phyloP scores from a whole-genome alignment of 2,888 invertebrate genomes.

The Hipparchia sbordonii region DNA sequence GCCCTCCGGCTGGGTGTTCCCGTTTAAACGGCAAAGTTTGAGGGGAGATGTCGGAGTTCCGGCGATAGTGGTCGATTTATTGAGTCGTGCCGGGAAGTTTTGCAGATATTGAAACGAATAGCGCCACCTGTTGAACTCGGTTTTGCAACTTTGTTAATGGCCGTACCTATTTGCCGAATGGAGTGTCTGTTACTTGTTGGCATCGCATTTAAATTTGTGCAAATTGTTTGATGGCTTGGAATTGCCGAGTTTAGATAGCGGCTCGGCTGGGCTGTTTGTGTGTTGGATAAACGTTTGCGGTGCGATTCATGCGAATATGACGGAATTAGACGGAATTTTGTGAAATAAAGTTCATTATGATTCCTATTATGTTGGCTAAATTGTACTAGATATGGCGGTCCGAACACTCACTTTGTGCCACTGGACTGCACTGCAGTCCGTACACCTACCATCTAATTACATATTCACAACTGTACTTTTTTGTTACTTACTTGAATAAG shows the following conservation, averaged over 20 bases:
- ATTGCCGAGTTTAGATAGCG: conserved; percentile 9
- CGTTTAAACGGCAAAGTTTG: conserved; percentile 43
- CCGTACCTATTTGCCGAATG: conserved; percentile 61
- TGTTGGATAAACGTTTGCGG: conserved; percentile 2
- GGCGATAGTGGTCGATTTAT: conserved; percentile 68
- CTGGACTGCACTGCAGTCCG: no score
- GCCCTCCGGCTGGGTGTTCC: conserved; percentile 45
- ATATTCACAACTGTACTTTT: no score
- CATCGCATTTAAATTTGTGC: conserved; percentile 40
- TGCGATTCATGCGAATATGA: neutral
- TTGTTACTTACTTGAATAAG: no score
- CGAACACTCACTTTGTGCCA: no score
- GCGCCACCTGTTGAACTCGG: conserved; percentile 76
- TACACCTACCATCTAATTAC: no score
- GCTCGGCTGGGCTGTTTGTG: neutral
- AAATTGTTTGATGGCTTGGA: conserved; percentile 31
- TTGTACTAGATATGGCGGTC: no score
- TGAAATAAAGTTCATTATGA: no score
- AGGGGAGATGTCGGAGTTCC: conserved; percentile 46
- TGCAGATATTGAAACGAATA: conserved; percentile 81
- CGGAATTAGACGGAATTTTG: neutral
- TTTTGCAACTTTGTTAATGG: conserved; percentile 75
- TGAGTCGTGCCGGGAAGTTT: conserved; percentile 78
- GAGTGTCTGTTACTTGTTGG: conserved; percentile 48
- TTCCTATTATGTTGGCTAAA: no score